These are phyloP conservation scores for Lagria hirta DNA, from an alignment of 2,888 invertebrate species.

Conservation along the genomic window DNA sequence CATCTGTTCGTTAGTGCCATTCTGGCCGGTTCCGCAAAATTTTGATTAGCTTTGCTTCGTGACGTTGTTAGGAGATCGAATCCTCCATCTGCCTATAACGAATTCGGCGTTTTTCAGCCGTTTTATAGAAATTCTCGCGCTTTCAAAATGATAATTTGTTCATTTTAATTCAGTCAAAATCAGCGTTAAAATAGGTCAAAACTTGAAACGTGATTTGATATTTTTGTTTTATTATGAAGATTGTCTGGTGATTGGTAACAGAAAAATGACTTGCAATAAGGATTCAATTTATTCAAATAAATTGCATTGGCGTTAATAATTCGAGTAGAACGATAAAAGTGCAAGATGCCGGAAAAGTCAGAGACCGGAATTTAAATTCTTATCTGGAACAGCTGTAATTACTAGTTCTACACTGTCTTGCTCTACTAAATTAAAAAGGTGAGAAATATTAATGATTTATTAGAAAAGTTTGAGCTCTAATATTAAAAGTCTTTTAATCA, in stretches of 20 bases:
- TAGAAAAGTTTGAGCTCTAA: too few relatives aligned
- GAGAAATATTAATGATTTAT: too few relatives aligned
- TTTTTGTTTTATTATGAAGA: neutral
- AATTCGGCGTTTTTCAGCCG: conserved; percentile 39
- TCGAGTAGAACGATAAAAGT: conserved; percentile 14
- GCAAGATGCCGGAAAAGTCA: neutral
- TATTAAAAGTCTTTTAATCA: too few relatives aligned
- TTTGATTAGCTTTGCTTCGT: conserved; percentile 47
- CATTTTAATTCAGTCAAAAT: too few relatives aligned
- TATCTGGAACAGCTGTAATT: too few relatives aligned
- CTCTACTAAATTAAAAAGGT: too few relatives aligned
- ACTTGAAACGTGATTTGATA: neutral
- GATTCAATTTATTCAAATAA: conserved; percentile 15
- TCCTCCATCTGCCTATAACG: conserved; percentile 49
- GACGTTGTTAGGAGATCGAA: conserved; percentile 42
- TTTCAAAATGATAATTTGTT: too few relatives aligned
- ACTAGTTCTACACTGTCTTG: too few relatives aligned
- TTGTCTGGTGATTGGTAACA: conserved; percentile 10
- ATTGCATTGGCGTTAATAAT: conserved; percentile 10
- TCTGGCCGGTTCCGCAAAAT: conserved; percentile 45
- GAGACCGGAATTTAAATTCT: too few relatives aligned
- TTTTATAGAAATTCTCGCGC: too few relatives aligned
- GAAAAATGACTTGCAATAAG: conserved; percentile 11
- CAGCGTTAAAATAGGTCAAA: neutral
- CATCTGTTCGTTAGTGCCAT: conserved; percentile 41